A percentile compares a stretch with the other conserved stretches of the same genome.
phyloP scores from a whole-genome alignment of 2,888 invertebrate species.

The Lepetodrilus schrolli region DNA sequence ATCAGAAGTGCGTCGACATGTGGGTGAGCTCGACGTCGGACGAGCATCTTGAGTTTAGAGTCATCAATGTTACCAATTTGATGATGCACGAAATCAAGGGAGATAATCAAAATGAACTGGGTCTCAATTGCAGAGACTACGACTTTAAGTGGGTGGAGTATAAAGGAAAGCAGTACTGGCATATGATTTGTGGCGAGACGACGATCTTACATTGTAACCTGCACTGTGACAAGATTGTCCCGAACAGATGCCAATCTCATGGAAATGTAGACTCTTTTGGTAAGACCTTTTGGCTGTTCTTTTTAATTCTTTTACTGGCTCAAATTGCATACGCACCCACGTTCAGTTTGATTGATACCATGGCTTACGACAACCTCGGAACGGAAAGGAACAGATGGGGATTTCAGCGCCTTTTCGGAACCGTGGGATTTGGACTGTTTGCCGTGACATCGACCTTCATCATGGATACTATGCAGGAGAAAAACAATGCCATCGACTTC shows the following conservation, averaged over 20 bases:
- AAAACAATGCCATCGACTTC: slow-evolving; percentile 48
- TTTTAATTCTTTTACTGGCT: slow-evolving; percentile 85
- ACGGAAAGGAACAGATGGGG: slow-evolving; percentile 87
- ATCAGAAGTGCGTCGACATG: slow-evolving; percentile 36
- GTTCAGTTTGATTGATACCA: slow-evolving; percentile 92
- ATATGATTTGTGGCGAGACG: slow-evolving; percentile 58
- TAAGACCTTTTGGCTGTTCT: slow-evolving; percentile 85
- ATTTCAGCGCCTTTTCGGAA: slow-evolving; percentile 90
- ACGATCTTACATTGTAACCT: slow-evolving; percentile 52
- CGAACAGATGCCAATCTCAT: neutral
- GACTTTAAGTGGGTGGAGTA: slow-evolving; percentile 55
- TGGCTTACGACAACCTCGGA: slow-evolving; percentile 89
- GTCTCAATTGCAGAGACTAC: slow-evolving; percentile 49
- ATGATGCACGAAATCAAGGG: slow-evolving; percentile 31
- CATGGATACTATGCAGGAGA: slow-evolving; percentile 55
- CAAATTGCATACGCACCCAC: slow-evolving; percentile 88
- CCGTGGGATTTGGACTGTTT: slow-evolving; percentile 84
- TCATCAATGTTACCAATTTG: slow-evolving; percentile 38
- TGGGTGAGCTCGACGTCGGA: slow-evolving; percentile 39
- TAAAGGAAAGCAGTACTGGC: slow-evolving; percentile 47
- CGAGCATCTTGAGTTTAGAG: slow-evolving; percentile 32
- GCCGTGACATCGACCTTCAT: slow-evolving; percentile 68
- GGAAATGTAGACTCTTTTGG: slow-evolving; percentile 33
- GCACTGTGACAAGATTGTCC: slow-evolving; percentile 39
- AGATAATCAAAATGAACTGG: slow-evolving; percentile 26